Conservation (phyloP, 1,140 invertebrate species). For the Nylanderia fulva region DNA sequence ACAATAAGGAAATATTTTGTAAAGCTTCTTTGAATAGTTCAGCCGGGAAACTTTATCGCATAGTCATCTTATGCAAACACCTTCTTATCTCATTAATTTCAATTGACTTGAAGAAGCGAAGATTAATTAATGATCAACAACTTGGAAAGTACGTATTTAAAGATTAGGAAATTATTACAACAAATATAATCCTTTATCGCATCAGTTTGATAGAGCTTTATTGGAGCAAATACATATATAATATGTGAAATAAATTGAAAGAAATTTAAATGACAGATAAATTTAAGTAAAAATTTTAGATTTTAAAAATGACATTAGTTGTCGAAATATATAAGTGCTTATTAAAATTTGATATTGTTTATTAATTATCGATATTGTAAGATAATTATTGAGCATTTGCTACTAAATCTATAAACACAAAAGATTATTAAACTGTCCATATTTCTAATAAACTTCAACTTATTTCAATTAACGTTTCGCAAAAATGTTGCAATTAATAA, state of each 20-base stretch:
- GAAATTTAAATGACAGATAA: not conserved
- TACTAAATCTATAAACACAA: not conserved
- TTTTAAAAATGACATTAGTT: not conserved
- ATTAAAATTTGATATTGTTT: not conserved
- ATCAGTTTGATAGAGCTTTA: too few relatives aligned
- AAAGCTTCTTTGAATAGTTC: constrained; percentile 15
- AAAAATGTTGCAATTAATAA: not conserved
- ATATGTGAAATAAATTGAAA: not conserved
- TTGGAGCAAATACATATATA: not conserved
- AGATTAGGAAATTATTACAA: not conserved
- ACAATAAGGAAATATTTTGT: constrained; percentile 42
- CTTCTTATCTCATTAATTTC: constrained; percentile 4
- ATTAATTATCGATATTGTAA: not conserved
- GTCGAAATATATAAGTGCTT: not conserved
- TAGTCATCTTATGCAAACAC: not conserved
- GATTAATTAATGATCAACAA: not conserved
- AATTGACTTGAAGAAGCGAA: not conserved
- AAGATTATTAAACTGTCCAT: not conserved
- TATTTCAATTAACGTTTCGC: not conserved
- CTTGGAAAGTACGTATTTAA: not conserved
- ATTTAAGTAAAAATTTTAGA: not conserved
- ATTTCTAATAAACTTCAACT: not conserved
- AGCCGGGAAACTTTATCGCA: not conserved
- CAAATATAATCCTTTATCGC: not conserved
- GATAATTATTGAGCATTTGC: not conserved